phyloP scores from a whole-genome alignment of 2,113 vertebrate species.

The Cebidichthys violaceus region DNA sequence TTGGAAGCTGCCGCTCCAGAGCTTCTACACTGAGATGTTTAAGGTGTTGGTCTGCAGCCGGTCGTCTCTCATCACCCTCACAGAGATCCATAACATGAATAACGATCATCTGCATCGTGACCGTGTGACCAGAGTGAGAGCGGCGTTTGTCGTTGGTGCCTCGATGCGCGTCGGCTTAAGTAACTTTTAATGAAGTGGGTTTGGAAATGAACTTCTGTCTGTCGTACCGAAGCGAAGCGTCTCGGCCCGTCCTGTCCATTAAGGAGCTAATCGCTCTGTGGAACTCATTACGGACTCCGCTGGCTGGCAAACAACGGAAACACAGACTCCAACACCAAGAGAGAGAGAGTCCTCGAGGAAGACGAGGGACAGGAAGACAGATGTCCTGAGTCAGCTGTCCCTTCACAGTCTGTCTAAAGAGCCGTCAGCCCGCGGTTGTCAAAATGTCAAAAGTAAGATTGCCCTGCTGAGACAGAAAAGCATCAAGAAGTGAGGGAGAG shows the following conservation, averaged over 20 bases:
- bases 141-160: not conserved
- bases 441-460: conserved; percentile 15
- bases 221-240: not conserved
- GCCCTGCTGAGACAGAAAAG: not conserved
- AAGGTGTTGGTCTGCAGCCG: no score
- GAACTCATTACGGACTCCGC: conserved; percentile 51
- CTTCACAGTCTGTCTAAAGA: no score
- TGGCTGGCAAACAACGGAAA: no score
- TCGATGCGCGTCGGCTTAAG: conserved; percentile 29
- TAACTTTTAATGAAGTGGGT: conserved; percentile 47
- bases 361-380: not conserved
- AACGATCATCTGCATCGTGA: not conserved
- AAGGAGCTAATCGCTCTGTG: conserved; percentile 47
- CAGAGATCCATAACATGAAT: conserved; percentile 13
- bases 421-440: not conserved
- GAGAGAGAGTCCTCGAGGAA: not conserved
- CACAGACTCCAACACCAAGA: no score
- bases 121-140: no score
- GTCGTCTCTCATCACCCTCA: no score
- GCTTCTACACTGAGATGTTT: not conserved
- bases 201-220: no score
- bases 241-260: conserved; percentile 45
- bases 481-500: not conserved
- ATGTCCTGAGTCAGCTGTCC: conserved; percentile 33
- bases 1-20: not conserved